A percentile compares a stretch with the other conserved stretches of the same genome.
Evolutionary conservation across 2,113 vertebrate genomes (phyloP).

Genomic region (Ptychochromis oligacanthus): DNA sequence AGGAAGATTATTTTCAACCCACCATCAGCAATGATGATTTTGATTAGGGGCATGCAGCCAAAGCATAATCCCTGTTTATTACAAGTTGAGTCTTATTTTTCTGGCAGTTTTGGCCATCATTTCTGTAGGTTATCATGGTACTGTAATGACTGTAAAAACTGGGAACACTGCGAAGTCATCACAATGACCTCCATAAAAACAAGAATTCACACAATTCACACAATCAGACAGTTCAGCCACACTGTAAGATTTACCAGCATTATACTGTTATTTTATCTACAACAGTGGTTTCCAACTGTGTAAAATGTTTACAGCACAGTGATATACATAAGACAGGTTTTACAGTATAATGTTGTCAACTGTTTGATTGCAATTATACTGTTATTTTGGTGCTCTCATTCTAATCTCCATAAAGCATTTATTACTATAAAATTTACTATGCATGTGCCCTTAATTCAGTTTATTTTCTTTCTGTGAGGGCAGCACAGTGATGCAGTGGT

Average conservation of each 20-base stretch:
- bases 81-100: slow-evolving; percentile 6
- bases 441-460: not conserved
- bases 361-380: not conserved
- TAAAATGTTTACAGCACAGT: not conserved
- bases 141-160: slow-evolving; percentile 9
- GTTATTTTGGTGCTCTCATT: not conserved
- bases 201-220: slow-evolving; percentile 6
- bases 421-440: not conserved
- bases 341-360: not conserved
- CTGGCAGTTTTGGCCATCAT: not conserved
- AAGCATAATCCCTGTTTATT: slow-evolving; percentile 40
- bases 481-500: too few relatives aligned
- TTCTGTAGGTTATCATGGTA: not conserved
- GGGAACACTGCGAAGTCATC: not conserved
- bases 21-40: slow-evolving; percentile 20
- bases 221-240: not conserved
- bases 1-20: slow-evolving; percentile 26
- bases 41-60: slow-evolving; percentile 26
- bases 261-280: not conserved
- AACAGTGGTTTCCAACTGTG: not conserved
- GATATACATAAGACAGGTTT: not conserved
- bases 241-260: not conserved
- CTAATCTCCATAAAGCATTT: too few relatives aligned
- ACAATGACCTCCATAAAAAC: not conserved
- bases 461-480: not conserved